phyloP scores from a whole-genome alignment of 2,888 invertebrate genomes.

The Drosophila flavopinicola region DNA sequence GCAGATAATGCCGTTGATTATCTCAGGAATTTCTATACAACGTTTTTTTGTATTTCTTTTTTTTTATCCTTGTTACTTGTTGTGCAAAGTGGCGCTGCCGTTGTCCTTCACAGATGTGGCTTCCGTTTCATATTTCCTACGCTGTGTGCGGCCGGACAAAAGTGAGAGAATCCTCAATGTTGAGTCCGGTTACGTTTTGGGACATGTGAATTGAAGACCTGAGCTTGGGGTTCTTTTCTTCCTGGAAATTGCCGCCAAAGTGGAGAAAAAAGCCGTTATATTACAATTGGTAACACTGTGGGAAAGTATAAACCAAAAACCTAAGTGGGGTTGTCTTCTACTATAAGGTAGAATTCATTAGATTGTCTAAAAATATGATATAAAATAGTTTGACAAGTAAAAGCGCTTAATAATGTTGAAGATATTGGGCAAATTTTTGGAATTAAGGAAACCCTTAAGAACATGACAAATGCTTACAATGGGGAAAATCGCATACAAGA shows the following conservation, averaged over 20 bases:
- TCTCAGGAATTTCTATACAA: conserved; percentile 69
- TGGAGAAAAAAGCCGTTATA: conserved; percentile 38
- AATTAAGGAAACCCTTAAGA: too few relatives aligned
- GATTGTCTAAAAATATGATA: background rate
- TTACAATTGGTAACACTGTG: conserved; percentile 8
- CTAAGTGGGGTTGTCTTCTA: background rate
- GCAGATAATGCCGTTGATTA: conserved; percentile 72
- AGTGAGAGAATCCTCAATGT: conserved; percentile 47
- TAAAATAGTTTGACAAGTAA: background rate
- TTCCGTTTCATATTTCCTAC: conserved; percentile 70
- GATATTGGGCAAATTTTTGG: too few relatives aligned
- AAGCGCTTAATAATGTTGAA: too few relatives aligned
- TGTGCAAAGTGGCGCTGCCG: conserved; percentile 64
- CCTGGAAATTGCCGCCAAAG: conserved; percentile 18
- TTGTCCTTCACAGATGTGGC: conserved; percentile 52
- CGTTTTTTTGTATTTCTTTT: background rate
- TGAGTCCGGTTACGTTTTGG: conserved; percentile 38
- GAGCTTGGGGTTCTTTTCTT: conserved; percentile 31
- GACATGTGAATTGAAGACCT: conserved; percentile 20
- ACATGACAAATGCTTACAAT: too few relatives aligned
- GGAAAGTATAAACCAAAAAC: conserved; percentile 16
- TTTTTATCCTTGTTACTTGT: conserved; percentile 25
- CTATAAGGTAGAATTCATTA: too few relatives aligned
- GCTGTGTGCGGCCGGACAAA: conserved; percentile 63
- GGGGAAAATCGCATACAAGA: too few relatives aligned